A percentile compares a stretch with the other conserved stretches of the same genome.
phyloP scores from a whole-genome alignment of 2,888 invertebrate genomes.

The Hemithea aestivaria region DNA sequence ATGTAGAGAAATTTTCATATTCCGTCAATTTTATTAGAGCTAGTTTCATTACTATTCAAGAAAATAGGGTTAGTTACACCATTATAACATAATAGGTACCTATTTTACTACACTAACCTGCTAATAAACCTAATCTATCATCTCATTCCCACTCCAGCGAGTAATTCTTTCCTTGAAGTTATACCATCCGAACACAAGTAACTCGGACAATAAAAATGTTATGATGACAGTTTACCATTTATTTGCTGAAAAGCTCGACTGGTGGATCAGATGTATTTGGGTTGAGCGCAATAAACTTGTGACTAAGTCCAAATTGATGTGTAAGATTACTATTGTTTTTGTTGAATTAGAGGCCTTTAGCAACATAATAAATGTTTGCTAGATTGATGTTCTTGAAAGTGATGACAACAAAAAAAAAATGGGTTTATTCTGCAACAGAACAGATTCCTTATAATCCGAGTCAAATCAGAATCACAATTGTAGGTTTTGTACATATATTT shows the following conservation, averaged over 20 bases:
- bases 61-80: too few species aligned
- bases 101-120: conserved; percentile 18
- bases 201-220: conserved; percentile 63
- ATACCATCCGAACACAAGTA: conserved; percentile 18
- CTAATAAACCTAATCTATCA: conserved; percentile 13
- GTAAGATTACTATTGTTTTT: not conserved
- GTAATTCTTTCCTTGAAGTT: conserved; percentile 16
- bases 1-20: too few species aligned
- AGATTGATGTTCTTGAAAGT: too few species aligned
- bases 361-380: too few species aligned
- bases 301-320: conserved; percentile 8
- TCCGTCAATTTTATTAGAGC: too few species aligned
- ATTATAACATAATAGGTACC: too few species aligned
- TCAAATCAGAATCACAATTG: too few species aligned
- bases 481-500: too few species aligned
- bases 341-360: conserved; percentile 1
- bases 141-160: conserved; percentile 16
- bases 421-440: too few species aligned
- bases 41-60: too few species aligned
- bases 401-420: too few species aligned
- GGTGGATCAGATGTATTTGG: conserved; percentile 34
- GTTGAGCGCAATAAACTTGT: conserved; percentile 20
- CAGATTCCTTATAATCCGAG: too few species aligned
- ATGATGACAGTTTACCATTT: conserved; percentile 68
- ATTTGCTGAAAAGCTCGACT: conserved; percentile 57